Evolutionary conservation across 2,888 invertebrate genomes (phyloP).

Genomic region (Ophion ventricosus): DNA sequence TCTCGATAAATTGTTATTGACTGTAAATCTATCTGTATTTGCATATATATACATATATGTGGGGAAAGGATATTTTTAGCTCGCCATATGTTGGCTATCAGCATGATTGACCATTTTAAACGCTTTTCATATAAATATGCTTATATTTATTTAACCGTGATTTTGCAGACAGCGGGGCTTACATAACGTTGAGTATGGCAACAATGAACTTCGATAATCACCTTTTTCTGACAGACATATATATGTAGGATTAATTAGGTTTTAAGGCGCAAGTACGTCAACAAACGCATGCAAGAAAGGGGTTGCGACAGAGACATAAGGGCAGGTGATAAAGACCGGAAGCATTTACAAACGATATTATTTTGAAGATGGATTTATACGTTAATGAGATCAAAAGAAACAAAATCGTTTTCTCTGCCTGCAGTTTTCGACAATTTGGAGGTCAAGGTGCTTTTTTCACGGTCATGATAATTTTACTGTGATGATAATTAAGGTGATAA

Average conservation of each 20-base stretch:
- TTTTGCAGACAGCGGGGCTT: not conserved
- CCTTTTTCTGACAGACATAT: too few relatives aligned
- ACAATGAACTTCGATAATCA: too few relatives aligned
- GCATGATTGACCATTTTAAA: not conserved
- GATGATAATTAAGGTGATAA: too few relatives aligned
- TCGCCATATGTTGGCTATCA: not conserved
- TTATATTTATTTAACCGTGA: not conserved
- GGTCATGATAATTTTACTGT: too few relatives aligned
- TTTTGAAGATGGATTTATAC: constrained; percentile 36
- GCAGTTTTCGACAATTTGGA: too few relatives aligned
- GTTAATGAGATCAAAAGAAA: constrained; percentile 28
- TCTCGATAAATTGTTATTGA: constrained; percentile 35
- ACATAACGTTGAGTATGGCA: too few relatives aligned
- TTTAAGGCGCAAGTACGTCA: not conserved
- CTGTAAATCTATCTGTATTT: constrained; percentile 1
- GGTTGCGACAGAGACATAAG: not conserved
- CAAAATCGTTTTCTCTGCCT: constrained; percentile 6
- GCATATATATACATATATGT: not conserved
- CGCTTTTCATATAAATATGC: not conserved
- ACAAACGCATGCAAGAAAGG: not conserved
- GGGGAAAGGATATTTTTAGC: not conserved
- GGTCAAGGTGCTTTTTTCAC: too few relatives aligned
- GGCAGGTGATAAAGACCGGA: not conserved
- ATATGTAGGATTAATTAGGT: too few relatives aligned
- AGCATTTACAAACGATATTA: constrained; percentile 1